Percentiles rank a stretch among this genome's conserved stretches.
These are phyloP conservation scores for Cerastis leucographa DNA, from an alignment of 2,888 invertebrate genomes.

Conservation along the genomic window DNA sequence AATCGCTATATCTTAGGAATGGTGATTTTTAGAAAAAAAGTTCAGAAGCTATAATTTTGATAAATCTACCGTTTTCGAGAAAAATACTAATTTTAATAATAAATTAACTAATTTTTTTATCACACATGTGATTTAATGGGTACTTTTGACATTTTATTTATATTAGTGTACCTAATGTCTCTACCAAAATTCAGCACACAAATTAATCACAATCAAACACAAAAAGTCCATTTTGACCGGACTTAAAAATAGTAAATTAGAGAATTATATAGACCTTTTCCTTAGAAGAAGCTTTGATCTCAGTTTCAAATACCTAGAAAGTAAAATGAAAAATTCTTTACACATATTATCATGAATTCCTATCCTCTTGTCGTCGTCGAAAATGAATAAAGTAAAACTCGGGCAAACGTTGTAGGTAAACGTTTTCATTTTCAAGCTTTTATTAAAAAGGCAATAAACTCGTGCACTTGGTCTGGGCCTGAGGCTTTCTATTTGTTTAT, in stretches of 20 bases:
- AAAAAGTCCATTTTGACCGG: no score
- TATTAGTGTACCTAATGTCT: no score
- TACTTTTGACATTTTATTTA: no score
- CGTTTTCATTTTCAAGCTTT: conserved; percentile 1
- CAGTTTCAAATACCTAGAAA: neutral
- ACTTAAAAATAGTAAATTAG: neutral
- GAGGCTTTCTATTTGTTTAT: neutral
- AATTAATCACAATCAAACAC: no score
- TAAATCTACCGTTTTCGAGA: no score
- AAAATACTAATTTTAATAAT: no score
- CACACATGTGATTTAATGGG: no score
- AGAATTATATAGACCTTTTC: neutral
- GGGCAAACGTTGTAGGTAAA: neutral
- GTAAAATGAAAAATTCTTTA: neutral
- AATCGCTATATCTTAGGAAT: no score
- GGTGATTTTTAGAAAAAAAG: no score
- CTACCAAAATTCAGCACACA: no score
- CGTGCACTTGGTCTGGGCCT: neutral
- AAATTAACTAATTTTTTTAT: no score
- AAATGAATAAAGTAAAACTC: conserved; percentile 11
- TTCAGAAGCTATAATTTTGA: no score
- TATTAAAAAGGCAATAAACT: neutral
- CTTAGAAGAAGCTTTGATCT: neutral
- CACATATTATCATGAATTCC: neutral
- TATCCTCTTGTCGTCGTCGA: neutral